These are phyloP conservation scores for Drosophila tropicalis DNA, from an alignment of 1,140 invertebrate species.

Conservation along the genomic window DNA sequence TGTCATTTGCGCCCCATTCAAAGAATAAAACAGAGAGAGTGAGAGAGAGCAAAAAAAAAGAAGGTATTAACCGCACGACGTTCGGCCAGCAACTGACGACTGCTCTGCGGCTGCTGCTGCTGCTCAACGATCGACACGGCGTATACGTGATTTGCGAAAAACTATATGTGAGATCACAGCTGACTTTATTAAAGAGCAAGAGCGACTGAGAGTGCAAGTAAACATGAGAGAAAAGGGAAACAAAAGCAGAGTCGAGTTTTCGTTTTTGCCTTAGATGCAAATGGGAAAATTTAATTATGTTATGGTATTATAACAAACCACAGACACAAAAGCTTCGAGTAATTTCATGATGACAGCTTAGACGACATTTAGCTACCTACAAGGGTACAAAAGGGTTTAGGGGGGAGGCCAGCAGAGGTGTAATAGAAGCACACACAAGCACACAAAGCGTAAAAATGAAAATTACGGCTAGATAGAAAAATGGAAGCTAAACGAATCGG, in stretches of 20 bases:
- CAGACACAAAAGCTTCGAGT: conserved; percentile 65
- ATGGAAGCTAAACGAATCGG: conserved; percentile 56
- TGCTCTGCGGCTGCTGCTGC: background rate
- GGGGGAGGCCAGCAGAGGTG: background rate
- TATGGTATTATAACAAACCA: conserved; percentile 54
- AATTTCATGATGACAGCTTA: conserved; percentile 77
- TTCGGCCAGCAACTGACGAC: conserved; percentile 58
- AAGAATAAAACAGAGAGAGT: background rate
- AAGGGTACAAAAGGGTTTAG: background rate
- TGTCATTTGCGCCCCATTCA: conserved; percentile 49
- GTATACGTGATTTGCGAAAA: conserved; percentile 66
- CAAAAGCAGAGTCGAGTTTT: background rate
- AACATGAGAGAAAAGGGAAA: conserved; percentile 2
- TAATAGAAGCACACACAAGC: conserved; percentile 8
- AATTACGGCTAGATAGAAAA: conserved; percentile 63
- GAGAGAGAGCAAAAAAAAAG: background rate
- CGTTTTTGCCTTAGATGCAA: background rate
- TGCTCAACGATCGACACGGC: conserved; percentile 55
- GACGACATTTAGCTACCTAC: conserved; percentile 26
- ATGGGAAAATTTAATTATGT: conserved; percentile 27
- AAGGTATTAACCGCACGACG: conserved; percentile 45
- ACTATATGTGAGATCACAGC: conserved; percentile 17
- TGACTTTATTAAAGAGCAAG: conserved; percentile 23
- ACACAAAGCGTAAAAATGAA: conserved; percentile 60
- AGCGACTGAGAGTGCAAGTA: conserved; percentile 1